Conservation (phyloP, 2,113 vertebrate genomes). For the Scortum barcoo region DNA sequence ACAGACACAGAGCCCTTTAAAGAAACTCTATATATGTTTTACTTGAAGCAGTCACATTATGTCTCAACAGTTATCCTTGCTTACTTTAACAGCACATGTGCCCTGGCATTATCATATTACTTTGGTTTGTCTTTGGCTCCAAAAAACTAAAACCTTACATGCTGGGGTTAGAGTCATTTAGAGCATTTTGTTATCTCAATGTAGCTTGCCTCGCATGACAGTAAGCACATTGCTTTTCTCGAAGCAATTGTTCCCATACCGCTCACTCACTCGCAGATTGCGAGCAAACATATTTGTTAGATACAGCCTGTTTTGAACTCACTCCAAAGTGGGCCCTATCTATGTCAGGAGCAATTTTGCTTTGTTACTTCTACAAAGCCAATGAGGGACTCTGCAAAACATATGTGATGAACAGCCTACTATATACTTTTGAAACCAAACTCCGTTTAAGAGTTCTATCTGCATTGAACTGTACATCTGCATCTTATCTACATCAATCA, state of each 20-base stretch:
- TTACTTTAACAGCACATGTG: conserved; percentile 50
- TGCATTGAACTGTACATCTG: background rate
- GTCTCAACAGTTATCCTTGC: conserved; percentile 52
- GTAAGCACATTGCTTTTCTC: conserved; percentile 35
- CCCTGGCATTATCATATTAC: conserved; percentile 61
- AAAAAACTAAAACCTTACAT: conserved; percentile 22
- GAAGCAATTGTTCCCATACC: conserved; percentile 51
- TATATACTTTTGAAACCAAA: conserved; percentile 14
- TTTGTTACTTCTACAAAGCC: conserved; percentile 51
- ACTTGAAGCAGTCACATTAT: conserved; percentile 54
- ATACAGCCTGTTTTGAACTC: conserved; percentile 53
- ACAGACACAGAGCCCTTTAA: conserved; percentile 62
- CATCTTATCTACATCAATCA: background rate
- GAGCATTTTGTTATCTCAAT: conserved; percentile 32
- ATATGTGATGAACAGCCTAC: conserved; percentile 60
- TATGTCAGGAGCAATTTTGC: conserved; percentile 65
- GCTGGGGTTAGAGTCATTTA: conserved; percentile 23
- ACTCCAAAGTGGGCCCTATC: conserved; percentile 53
- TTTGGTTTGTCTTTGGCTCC: conserved; percentile 46
- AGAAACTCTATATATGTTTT: conserved; percentile 73
- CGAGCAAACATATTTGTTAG: conserved; percentile 50
- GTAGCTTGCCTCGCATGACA: conserved; percentile 30
- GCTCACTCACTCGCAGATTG: conserved; percentile 7
- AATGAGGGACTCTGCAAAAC: conserved; percentile 54
- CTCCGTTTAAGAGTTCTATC: conserved; percentile 14